These are phyloP conservation scores for Phylloscopus whistleri DNA, from an alignment of 2,113 vertebrate genomes.

Conservation along the genomic window DNA sequence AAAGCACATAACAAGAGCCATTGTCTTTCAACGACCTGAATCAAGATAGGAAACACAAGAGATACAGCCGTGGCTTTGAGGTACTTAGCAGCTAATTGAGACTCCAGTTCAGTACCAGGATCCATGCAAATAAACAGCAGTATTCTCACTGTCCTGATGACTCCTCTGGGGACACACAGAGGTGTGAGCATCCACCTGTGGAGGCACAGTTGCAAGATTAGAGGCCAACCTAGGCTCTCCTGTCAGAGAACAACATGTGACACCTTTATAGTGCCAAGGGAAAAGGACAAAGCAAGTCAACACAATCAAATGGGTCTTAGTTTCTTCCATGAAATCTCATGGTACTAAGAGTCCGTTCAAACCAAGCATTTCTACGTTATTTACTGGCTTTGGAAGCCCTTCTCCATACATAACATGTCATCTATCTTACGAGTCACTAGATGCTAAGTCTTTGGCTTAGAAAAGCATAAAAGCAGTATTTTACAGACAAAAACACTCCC, in stretches of 20 bases:
- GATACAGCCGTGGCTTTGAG: not conserved
- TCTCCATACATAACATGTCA: not conserved
- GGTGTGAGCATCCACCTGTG: rapidly evolving
- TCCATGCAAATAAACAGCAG: not conserved
- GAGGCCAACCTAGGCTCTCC: not conserved
- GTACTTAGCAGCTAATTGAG: not conserved
- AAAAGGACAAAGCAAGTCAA: not conserved
- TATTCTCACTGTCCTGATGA: not conserved
- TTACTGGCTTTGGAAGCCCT: not conserved
- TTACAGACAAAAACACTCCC: not conserved
- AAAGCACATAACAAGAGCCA: not conserved
- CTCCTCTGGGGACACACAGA: rapidly evolving
- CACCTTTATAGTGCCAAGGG: not conserved
- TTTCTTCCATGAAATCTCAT: not conserved
- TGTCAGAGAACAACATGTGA: not conserved
- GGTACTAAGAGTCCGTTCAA: not conserved
- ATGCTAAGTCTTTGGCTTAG: not conserved
- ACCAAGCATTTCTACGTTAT: not conserved
- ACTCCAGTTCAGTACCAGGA: no score
- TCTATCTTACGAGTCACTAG: not conserved
- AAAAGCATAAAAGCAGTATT: not conserved
- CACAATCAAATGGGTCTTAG: not conserved
- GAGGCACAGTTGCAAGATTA: not conserved
- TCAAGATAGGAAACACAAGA: not conserved
- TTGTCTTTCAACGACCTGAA: not conserved